Base-by-base conservation (phyloP, 2,797 vertebrate species). In the Uromys caudimaculatus region DNA sequence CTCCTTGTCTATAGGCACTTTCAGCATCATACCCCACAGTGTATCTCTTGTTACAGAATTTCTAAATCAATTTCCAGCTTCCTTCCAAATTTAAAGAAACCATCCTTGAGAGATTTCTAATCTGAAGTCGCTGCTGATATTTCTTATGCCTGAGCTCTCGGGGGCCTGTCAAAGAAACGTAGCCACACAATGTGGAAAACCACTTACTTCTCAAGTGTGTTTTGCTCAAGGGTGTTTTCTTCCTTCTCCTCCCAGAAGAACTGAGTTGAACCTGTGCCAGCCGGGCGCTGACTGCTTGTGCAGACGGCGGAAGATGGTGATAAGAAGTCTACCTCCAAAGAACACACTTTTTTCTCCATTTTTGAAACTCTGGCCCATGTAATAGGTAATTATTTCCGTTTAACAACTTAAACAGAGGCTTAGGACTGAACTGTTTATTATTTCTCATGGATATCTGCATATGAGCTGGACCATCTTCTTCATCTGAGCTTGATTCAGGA, bases 391-490 rank as follows among this genome's bases (percentile, higher is more conserved):
- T 92, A 60, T 73, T 86, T 8, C 41, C 75, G 7, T 71, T 35
- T 95, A 94, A 94, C 62, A 76, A 96, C 56, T 60, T 87, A 85
- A 95, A 56, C 12, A 32, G 75, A 95, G 7, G 3, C 21, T 93
- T 95, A 69, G 35, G 14, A 8, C 64, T 23, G 67, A 78, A 82
- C 11, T 85, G 35, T 21, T 79, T 90, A 67, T 69, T 91, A 71
- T 62, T 79, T 94, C 44, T 69, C 78, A 52, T 29, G n/a, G 73
- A n/a, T 69, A 69, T 94, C 62, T 71, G 86, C 2, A 21, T 62
- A 62, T 62, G 35, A 93, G 3, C 14, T 76, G 50, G 16, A 38
- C 44, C 82, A 2, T 92, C 58, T 50, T 44, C 32, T 84, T 84
- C 17, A 41, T 32, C 50, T 76, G 14, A 6, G 17, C 29, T 64